Evolutionary conservation across 2,888 invertebrate genomes (phyloP).

Genomic region (Drosophila birchii): DNA sequence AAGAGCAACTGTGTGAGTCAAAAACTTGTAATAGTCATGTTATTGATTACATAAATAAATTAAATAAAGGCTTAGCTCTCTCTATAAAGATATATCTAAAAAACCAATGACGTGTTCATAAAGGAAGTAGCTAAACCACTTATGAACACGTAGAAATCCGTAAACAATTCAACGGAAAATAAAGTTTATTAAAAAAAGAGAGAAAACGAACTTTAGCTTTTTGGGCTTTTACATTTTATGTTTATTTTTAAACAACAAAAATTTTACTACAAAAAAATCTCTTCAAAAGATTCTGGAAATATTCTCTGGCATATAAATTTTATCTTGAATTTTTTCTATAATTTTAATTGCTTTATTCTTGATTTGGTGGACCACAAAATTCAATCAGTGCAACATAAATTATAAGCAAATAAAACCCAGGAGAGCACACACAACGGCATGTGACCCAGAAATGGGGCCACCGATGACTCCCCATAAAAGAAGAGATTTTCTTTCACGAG

Average conservation of each 20-base stretch:
- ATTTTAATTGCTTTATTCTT: slow-evolving; percentile 72
- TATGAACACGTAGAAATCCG: slow-evolving; percentile 16
- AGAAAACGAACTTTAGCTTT: slow-evolving; percentile 31
- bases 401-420: slow-evolving; percentile 52
- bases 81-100: slow-evolving; percentile 2
- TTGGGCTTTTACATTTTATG: slow-evolving; percentile 48
- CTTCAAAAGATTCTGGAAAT: slow-evolving; percentile 17
- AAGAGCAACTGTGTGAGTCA: slow-evolving; percentile 14
- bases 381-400: slow-evolving; percentile 75
- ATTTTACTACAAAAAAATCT: slow-evolving; percentile 25
- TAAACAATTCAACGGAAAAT: background rate
- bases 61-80: background rate
- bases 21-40: slow-evolving; percentile 9
- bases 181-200: slow-evolving; percentile 3
- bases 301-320: slow-evolving; percentile 27
- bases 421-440: slow-evolving; percentile 24
- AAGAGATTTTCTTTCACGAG: slow-evolving; percentile 56
- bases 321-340: slow-evolving; percentile 59
- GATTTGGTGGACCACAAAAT: slow-evolving; percentile 62
- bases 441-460: slow-evolving; percentile 68
- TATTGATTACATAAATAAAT: slow-evolving; percentile 30
- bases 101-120: slow-evolving; percentile 8
- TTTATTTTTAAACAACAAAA: slow-evolving; percentile 46
- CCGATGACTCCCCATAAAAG: slow-evolving; percentile 63
- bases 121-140: slow-evolving; percentile 17